phyloP scores from a whole-genome alignment of 2,797 vertebrate genomes.

The Psittacula echo region DNA sequence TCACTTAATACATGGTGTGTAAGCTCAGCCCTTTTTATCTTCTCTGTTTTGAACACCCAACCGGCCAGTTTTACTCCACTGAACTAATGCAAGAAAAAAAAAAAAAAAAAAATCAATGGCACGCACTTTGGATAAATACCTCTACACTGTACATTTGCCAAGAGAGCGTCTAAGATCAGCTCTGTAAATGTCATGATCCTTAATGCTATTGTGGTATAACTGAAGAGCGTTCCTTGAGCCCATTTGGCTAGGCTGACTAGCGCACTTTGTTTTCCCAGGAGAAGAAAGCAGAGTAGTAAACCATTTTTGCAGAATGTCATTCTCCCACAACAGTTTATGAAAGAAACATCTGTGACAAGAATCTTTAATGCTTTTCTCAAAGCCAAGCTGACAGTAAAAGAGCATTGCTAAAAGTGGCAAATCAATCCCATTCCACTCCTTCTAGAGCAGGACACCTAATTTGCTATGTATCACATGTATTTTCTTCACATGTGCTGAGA shows the following conservation, averaged over 20 bases:
- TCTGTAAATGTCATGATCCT: conserved; percentile 78
- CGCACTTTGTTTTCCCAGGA: conserved; percentile 81
- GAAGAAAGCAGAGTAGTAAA: conserved; percentile 84
- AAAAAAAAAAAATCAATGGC: conserved; percentile 58
- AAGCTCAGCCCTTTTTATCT: conserved; percentile 65
- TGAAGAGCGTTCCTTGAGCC: conserved; percentile 79
- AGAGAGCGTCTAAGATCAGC: conserved; percentile 79
- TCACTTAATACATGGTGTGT: conserved; percentile 65
- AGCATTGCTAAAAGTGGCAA: conserved; percentile 83
- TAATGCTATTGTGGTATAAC: conserved; percentile 79
- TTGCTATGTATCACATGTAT: conserved; percentile 89
- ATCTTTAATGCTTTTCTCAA: conserved; percentile 86
- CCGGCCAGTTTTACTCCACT: conserved; percentile 62
- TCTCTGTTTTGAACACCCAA: conserved; percentile 63
- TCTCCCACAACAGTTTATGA: conserved; percentile 88
- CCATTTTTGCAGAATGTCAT: conserved; percentile 85
- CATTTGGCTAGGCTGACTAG: conserved; percentile 77
- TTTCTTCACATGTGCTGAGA: conserved; percentile 84
- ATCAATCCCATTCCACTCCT: conserved; percentile 77
- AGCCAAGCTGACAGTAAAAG: conserved; percentile 83
- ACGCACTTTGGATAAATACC: conserved; percentile 77
- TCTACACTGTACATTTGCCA: conserved; percentile 76
- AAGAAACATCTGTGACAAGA: conserved; percentile 90
- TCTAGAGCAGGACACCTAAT: conserved; percentile 86
- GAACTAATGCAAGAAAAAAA: conserved; percentile 61